Conservation (phyloP, 2,888 invertebrate species). For the Octonoba sinensis region DNA sequence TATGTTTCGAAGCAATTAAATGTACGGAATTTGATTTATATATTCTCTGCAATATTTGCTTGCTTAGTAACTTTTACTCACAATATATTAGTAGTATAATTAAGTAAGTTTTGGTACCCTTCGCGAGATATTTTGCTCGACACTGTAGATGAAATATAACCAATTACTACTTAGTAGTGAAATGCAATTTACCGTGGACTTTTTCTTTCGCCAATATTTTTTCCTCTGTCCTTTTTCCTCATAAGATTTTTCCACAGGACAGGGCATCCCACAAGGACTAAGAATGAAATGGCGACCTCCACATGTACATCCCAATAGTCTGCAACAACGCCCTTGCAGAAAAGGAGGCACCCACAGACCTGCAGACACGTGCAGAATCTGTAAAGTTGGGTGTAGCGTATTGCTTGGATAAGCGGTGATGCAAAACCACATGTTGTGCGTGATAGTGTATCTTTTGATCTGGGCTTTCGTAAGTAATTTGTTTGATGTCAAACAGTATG, state of each 20-base stretch:
- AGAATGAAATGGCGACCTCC: slow-evolving; percentile 56
- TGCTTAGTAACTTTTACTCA: no score
- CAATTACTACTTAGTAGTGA: no score
- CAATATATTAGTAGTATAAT: no score
- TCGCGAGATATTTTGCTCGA: no score
- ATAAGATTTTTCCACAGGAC: not conserved
- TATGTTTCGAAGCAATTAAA: no score
- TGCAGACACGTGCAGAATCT: slow-evolving; percentile 59
- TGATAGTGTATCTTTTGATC: not conserved
- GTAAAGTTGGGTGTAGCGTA: slow-evolving; percentile 55
- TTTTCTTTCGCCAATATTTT: slow-evolving; percentile 11
- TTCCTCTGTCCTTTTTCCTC: slow-evolving; percentile 14
- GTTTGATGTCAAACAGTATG: no score
- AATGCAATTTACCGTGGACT: slow-evolving; percentile 11
- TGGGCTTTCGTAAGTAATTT: not conserved
- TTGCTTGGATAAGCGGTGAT: slow-evolving; percentile 62
- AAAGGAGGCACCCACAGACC: slow-evolving; percentile 46
- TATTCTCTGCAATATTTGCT: no score
- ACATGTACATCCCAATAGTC: slow-evolving; percentile 57
- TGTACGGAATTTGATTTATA: no score
- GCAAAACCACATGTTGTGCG: slow-evolving; percentile 57
- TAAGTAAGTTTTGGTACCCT: no score
- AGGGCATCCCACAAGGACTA: slow-evolving; percentile 18
- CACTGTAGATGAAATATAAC: no score
- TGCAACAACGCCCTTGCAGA: slow-evolving; percentile 42